These are phyloP conservation scores for Apogon hyalosoma DNA, from an alignment of 2,797 vertebrate species.

Conservation along the genomic window DNA sequence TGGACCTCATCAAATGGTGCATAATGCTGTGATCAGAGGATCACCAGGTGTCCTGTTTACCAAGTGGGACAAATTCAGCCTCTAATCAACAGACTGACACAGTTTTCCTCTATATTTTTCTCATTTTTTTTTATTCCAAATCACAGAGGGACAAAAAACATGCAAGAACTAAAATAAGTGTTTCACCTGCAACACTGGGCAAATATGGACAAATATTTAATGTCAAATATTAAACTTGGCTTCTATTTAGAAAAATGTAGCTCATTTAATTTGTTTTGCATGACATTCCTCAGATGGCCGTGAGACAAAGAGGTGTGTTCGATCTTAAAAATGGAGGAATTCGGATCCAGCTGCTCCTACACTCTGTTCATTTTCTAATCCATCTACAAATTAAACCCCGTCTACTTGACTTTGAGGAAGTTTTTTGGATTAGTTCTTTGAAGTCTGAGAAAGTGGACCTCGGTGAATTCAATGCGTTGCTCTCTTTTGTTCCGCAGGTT, in stretches of 20 bases:
- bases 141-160: not conserved
- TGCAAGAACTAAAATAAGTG: not conserved
- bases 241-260: not conserved
- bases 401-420: constrained; percentile 18
- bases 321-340: constrained; percentile 17
- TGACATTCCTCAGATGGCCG: not conserved
- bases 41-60: constrained; percentile 24
- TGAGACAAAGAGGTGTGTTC: constrained; percentile 4
- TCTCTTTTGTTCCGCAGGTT: constrained; percentile 18
- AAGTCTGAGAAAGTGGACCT: constrained; percentile 33
- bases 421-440: constrained; percentile 38
- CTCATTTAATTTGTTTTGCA: not conserved
- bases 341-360: not conserved
- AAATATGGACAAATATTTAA: not conserved
- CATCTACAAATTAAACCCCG: constrained; percentile 32
- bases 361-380: constrained; percentile 36
- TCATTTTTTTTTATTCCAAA: not conserved
- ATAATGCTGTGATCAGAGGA: constrained; percentile 6
- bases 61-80: constrained; percentile 26
- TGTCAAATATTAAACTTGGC: not conserved
- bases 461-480: constrained; percentile 3
- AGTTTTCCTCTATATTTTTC: not conserved
- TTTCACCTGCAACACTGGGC: not conserved
- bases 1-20: constrained; percentile 23
- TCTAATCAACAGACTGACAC: not conserved